phyloP scores from a whole-genome alignment of 2,888 invertebrate genomes.

The Ashinkailepas kermadecensis region DNA sequence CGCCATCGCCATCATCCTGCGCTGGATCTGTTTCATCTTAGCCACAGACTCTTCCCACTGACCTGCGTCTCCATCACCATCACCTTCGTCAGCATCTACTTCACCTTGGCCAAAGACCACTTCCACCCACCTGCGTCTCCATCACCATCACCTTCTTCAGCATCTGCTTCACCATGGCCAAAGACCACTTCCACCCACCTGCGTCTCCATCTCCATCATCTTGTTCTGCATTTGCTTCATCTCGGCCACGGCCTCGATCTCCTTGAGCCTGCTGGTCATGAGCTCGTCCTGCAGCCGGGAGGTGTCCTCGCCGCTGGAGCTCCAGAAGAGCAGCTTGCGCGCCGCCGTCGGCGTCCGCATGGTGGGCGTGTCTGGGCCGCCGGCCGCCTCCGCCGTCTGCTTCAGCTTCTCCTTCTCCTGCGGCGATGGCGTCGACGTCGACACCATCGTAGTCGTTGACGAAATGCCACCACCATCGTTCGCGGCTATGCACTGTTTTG shows the following conservation, averaged over 20 bases:
- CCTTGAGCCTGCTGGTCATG: slow-evolving; percentile 85
- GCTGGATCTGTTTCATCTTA: too few species aligned
- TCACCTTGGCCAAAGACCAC: too few species aligned
- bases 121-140: too few species aligned
- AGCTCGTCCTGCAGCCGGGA: slow-evolving; percentile 88
- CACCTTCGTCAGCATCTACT: too few species aligned
- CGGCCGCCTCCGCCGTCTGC: slow-evolving; percentile 19
- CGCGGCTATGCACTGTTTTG: too few species aligned
- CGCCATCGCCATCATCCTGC: too few species aligned
- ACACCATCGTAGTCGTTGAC: too few species aligned
- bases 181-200: slow-evolving; percentile 40
- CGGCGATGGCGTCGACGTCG: not conserved
- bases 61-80: too few species aligned
- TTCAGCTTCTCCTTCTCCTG: slow-evolving; percentile 29
- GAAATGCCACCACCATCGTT: too few species aligned
- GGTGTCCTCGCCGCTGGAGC: slow-evolving; percentile 48
- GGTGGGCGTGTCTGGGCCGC: slow-evolving; percentile 27
- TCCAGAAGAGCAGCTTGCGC: slow-evolving; percentile 67
- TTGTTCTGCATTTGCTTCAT: slow-evolving; percentile 89
- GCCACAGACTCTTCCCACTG: too few species aligned
- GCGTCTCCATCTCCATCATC: slow-evolving; percentile 93
- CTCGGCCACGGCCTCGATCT: slow-evolving; percentile 89
- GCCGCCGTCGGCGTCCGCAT: slow-evolving; percentile 40
- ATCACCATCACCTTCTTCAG: slow-evolving; percentile 80
- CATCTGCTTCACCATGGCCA: slow-evolving; percentile 89